These are phyloP conservation scores for Malurus elegans DNA, from an alignment of 2,113 vertebrate species.

Conservation along the genomic window DNA sequence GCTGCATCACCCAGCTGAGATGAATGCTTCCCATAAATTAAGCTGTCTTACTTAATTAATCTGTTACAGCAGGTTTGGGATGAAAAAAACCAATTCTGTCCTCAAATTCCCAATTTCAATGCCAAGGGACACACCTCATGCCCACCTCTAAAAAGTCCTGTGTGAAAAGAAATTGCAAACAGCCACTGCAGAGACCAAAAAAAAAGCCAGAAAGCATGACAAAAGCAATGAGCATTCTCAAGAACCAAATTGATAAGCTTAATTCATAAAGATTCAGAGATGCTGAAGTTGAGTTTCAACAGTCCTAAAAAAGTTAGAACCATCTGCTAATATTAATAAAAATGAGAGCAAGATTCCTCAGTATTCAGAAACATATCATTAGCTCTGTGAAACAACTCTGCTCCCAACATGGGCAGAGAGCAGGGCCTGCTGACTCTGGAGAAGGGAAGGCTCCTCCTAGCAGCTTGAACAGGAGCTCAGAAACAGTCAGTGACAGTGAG, in stretches of 20 bases:
- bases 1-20: background rate
- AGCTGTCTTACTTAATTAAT: slow-evolving; percentile 7
- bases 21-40: slow-evolving; percentile 6
- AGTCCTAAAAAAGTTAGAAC: background rate
- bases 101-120: background rate
- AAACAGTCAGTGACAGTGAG: too few species aligned
- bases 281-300: background rate
- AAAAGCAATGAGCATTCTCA: background rate
- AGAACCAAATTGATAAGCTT: background rate
- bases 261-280: background rate
- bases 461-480: too few species aligned
- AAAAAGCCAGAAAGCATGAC: background rate
- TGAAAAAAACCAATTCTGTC: background rate
- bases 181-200: background rate
- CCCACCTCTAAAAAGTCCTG: background rate
- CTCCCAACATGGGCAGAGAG: too few species aligned
- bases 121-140: background rate
- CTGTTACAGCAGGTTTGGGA: background rate
- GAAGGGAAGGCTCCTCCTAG: too few species aligned
- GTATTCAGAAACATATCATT: background rate
- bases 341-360: background rate
- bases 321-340: background rate
- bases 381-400: too few species aligned
- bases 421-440: too few species aligned
- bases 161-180: background rate